Percentiles rank a stretch among this genome's conserved stretches.
These are phyloP conservation scores for Hirudo medicinalis DNA, from an alignment of 1,140 invertebrate genomes.

Conservation along the genomic window DNA sequence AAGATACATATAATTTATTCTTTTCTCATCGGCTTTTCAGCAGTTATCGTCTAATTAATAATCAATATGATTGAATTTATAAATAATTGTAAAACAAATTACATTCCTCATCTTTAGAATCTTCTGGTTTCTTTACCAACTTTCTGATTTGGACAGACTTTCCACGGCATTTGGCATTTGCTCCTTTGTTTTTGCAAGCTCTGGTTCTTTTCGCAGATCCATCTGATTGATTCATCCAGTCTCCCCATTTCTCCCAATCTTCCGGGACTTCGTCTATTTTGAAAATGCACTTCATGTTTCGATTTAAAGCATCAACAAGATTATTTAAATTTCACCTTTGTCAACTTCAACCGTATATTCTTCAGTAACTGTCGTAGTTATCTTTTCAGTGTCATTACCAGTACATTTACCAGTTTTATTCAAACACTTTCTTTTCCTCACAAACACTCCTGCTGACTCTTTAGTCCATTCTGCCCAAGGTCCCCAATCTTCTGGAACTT, in stretches of 20 bases:
- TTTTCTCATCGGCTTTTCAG: too few species aligned
- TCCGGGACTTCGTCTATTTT: neutral
- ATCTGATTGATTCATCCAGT: neutral
- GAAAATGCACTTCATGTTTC: too few species aligned
- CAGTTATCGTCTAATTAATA: too few species aligned
- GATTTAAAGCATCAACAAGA: too few species aligned
- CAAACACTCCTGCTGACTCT: neutral
- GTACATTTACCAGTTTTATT: neutral
- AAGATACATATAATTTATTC: too few species aligned
- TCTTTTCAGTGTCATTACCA: too few species aligned
- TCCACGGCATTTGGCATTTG: neutral
- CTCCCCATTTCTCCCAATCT: conserved; percentile 3
- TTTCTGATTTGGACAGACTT: neutral
- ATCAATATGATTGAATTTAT: too few species aligned
- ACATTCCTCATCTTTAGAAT: neutral
- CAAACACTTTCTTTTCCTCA: neutral
- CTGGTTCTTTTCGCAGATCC: neutral
- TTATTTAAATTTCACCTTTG: too few species aligned
- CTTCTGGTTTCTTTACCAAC: neutral
- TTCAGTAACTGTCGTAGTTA: too few species aligned
- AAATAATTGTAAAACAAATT: neutral
- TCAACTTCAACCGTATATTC: too few species aligned
- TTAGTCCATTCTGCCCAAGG: neutral
- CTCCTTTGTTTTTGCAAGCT: neutral
- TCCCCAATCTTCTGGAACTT: conserved; percentile 5